phyloP scores from a whole-genome alignment of 1,140 invertebrate genomes.

The Drosophila truncata region DNA sequence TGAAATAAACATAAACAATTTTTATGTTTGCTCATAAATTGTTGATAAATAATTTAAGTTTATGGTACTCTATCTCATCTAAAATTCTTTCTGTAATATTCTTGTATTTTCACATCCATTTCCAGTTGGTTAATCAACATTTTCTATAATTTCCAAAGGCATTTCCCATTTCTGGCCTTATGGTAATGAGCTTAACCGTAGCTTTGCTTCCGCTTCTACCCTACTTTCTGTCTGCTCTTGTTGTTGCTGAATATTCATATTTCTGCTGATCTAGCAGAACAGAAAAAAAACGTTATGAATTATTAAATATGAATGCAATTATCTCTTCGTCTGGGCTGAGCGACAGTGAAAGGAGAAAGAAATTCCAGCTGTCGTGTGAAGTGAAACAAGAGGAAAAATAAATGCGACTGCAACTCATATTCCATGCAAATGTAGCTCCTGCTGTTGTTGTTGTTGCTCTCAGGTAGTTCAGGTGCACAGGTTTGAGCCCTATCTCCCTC shows the following conservation, averaged over 20 bases:
- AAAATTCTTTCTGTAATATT: neutral
- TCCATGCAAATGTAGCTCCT: conserved; percentile 38
- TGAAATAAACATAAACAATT: neutral
- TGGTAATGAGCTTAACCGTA: conserved; percentile 12
- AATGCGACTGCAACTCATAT: conserved; percentile 53
- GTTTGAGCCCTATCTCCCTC: conserved; percentile 21
- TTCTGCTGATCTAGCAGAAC: conserved; percentile 55
- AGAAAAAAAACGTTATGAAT: conserved; percentile 75
- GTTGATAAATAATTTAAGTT: too few relatives aligned
- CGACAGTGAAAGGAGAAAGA: conserved; percentile 20
- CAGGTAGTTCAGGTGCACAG: conserved; percentile 39
- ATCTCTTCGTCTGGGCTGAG: conserved; percentile 46
- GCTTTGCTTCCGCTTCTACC: neutral
- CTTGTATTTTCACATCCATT: neutral
- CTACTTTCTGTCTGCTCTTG: conserved; percentile 51
- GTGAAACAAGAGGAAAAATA: conserved; percentile 33
- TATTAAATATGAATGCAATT: conserved; percentile 81
- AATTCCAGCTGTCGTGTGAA: conserved; percentile 40
- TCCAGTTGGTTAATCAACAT: neutral
- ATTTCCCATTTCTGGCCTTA: conserved; percentile 7
- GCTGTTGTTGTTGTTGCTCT: conserved; percentile 6
- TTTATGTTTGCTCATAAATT: neutral
- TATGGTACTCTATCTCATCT: neutral
- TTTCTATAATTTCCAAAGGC: conserved; percentile 1
- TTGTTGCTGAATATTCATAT: conserved; percentile 71